These are phyloP conservation scores for Drosophila algonquin DNA, from an alignment of 2,888 invertebrate species.

Conservation along the genomic window DNA sequence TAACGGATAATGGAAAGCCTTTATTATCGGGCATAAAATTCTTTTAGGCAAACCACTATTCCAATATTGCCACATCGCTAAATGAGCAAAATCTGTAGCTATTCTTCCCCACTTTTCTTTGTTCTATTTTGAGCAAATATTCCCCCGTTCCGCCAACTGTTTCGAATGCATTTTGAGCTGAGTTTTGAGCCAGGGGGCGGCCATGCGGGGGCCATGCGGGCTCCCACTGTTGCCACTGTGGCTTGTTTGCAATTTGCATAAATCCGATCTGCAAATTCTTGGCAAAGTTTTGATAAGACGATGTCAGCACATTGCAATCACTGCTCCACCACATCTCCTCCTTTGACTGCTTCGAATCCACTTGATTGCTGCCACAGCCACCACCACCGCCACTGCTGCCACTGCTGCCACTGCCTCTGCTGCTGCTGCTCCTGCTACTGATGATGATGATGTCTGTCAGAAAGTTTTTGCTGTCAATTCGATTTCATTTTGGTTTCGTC, in stretches of 20 bases:
- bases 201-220: too few species aligned
- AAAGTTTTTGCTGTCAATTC: conserved; percentile 26
- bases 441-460: background rate
- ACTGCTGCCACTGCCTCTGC: too few species aligned
- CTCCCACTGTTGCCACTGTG: conserved; percentile 16
- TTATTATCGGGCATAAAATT: background rate
- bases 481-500: conserved; percentile 33
- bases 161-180: background rate
- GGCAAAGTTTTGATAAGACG: conserved; percentile 33
- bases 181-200: background rate
- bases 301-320: conserved; percentile 25
- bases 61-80: background rate
- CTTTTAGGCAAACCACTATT: background rate
- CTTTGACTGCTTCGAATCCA: background rate
- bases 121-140: background rate
- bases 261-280: conserved; percentile 28
- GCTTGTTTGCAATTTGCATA: conserved; percentile 45
- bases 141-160: background rate
- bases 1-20: background rate
- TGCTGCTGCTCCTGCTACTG: background rate
- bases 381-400: background rate
- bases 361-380: background rate
- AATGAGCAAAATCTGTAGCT: background rate
- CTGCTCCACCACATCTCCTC: background rate
- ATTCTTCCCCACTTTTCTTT: background rate